phyloP scores from a whole-genome alignment of 2,113 vertebrate species.

The Brachypteracias leptosomus region DNA sequence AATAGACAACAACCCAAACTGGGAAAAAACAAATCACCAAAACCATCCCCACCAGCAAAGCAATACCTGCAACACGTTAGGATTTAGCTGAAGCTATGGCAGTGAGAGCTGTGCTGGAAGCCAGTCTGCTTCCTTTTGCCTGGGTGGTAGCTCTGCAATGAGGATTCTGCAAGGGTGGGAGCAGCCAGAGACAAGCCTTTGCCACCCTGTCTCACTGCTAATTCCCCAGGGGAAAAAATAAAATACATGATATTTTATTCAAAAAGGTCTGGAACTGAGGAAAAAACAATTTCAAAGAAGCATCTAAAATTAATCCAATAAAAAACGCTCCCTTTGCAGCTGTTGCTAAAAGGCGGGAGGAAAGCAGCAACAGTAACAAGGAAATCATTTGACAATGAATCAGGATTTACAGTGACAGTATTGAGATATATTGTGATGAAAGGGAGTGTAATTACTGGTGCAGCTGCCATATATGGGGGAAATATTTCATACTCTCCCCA shows the following conservation, averaged over 20 bases:
- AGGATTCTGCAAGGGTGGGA: background rate
- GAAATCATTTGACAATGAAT: slow-evolving; percentile 1
- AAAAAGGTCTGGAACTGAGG: background rate
- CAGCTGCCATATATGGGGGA: background rate
- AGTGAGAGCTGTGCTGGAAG: background rate
- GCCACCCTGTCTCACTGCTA: background rate
- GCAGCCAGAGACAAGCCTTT: background rate
- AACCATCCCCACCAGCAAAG: background rate
- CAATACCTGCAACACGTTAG: background rate
- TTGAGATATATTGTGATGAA: slow-evolving; percentile 4
- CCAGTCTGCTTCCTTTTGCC: background rate
- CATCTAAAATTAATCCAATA: background rate
- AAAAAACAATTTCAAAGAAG: background rate
- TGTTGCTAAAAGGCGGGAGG: background rate
- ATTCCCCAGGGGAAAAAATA: background rate
- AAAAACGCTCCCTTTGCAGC: background rate
- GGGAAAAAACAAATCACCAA: background rate
- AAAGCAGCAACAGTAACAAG: background rate
- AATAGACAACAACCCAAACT: background rate
- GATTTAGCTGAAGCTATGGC: background rate
- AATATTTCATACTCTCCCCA: background rate
- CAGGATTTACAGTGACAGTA: background rate
- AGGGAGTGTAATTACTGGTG: background rate
- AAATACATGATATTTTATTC: background rate
- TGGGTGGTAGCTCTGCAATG: background rate